Evolutionary conservation across 2,113 vertebrate genomes (phyloP), one percentile per base, ranked within the genome.

Genomic region (Paramisgurnus dabryanus): DNA sequence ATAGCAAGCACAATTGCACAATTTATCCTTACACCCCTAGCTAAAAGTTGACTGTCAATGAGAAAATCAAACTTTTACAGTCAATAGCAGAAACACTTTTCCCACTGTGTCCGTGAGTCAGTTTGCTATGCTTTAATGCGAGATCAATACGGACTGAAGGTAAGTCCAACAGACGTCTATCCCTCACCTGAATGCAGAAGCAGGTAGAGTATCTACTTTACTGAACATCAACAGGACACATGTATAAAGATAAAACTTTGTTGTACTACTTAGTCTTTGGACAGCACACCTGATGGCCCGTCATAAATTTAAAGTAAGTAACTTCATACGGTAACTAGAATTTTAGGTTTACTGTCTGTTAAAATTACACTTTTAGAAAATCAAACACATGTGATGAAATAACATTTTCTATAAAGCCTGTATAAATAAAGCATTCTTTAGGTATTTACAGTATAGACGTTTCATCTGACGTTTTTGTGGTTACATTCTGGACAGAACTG

Each of bases 301-400:
- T 58, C 68, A 39, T 69, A 82, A 68, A 71, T 68, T 60, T 15
- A 83, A 76, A 83, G 90, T 88, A 88, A 91, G 88, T 89, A 84
- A 75, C 76, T 49, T 18, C 2, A 76, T 68, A 18, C 9, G 18
- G 60, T 61, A 53, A 57, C 27, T 63, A 65, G 57, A 69, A 27
- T 47, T 61, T 40, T n/a, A 39, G 22, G n/a, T 83, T 27, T 64
- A 78, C 53, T 72, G 47, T 65, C 69, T 66, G 67, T 64, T 76
- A n/a, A 66, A 70, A 78, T 61, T 18, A 71, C 75, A 49, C 49
- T 40, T 64, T 18, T 45, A 60, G 71, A 22, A 41, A 40, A 57
- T 60, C 39, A 13, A 2, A 11, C 17, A 18, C 55, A 13, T 57
- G 41, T 6, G 43, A 13, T 17, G 18, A 40, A 47, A 55, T 17